Evolutionary conservation across 2,113 vertebrate genomes (phyloP), one percentile per base, ranked within the genome.

Genomic region (Corynorhinus townsendii): DNA sequence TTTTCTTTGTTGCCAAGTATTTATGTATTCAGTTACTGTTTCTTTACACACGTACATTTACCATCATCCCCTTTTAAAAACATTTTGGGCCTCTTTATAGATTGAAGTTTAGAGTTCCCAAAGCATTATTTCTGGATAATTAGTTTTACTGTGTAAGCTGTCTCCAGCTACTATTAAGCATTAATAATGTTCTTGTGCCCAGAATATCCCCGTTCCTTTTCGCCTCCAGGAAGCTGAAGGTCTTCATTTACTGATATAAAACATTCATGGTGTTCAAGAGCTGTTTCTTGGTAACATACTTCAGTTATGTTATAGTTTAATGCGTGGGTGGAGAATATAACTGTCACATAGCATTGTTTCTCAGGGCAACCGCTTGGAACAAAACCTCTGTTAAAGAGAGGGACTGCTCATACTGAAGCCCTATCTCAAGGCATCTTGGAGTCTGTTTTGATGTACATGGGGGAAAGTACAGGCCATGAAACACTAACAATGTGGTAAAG

Each of bases 1-100:
- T 16, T 94, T 92, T 96, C 56, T 94, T 81, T 75, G 54, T 94
- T 84, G 86, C 73, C 68, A 47, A 64, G 56, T 83, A n/a, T 84
- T 86, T 82, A 72, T 35, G 4, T 93, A 28, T 82, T 81, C 30
- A 52, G 8, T 89, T 33, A 80, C 22, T 56, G 0, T 86, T 75
- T 84, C 88, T 94, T 89, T 90, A 38, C 43, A 71, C 81, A 80
- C 1, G 1, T 8, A 28, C 14, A 64, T 73, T 83, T n/a, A 62
- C 54, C 40, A 43, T 77, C 7, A 89, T 47, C 12, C 35, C 26
- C 40, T 26, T 69, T 84, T 11, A 59, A 45, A 89, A 95, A 85
- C 40, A 14, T 64, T 72, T 90, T 89, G 38, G 45, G 14, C 40
- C 62, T 96, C 16, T 85, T 95, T 95, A 88, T 90, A 91, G 81